Evolutionary conservation across 2,888 invertebrate species (phyloP).

Genomic region (Cataglyphis cursor): DNA sequence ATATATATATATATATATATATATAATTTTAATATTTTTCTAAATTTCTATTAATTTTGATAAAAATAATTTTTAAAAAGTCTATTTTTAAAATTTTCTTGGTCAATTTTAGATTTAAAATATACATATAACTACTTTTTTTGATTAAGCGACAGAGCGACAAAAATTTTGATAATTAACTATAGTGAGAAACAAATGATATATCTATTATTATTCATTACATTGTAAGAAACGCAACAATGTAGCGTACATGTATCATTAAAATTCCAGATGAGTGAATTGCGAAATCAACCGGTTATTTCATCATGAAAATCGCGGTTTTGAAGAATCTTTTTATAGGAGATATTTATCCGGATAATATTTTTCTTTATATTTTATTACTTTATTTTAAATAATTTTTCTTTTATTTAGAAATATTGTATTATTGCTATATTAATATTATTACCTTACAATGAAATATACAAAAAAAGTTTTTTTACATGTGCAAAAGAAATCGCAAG

Average conservation of each 20-base stretch:
- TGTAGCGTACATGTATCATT: not conserved
- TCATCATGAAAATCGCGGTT: not conserved
- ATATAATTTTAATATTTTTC: too few relatives aligned
- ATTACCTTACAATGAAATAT: not conserved
- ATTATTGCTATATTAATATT: not conserved
- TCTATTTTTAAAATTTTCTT: not conserved
- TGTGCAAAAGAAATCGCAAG: not conserved
- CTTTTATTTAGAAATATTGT: not conserved
- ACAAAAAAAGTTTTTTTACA: not conserved
- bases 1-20: too few relatives aligned
- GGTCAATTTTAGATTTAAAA: not conserved
- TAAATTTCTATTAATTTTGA: not conserved
- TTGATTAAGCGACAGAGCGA: not conserved
- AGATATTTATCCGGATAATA: not conserved
- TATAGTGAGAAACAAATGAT: not conserved
- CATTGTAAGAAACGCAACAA: not conserved
- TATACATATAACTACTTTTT: not conserved
- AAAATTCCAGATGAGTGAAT: not conserved
- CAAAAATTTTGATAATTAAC: not conserved
- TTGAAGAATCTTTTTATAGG: not conserved
- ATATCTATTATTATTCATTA: not conserved
- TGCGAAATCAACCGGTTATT: not conserved
- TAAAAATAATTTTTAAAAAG: not conserved
- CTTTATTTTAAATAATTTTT: not conserved
- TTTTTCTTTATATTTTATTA: not conserved